Percentiles rank a stretch among this genome's conserved stretches.
phyloP scores from a whole-genome alignment of 2,888 invertebrate genomes.

The Cataglyphis altisquamis region DNA sequence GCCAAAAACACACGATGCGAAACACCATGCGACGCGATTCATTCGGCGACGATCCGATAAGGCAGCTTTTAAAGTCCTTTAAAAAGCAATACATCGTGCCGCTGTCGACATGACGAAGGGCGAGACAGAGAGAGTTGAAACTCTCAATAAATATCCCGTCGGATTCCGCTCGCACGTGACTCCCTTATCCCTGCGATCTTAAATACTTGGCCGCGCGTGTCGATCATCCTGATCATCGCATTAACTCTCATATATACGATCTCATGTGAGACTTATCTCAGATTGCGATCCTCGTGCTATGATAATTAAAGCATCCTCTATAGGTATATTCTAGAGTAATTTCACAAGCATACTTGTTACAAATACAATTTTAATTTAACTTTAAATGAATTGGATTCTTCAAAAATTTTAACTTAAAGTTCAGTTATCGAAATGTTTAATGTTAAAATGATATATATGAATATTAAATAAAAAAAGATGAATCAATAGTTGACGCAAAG shows the following conservation, averaged over 20 bases:
- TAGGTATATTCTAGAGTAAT: neutral
- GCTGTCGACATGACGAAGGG: constrained; percentile 61
- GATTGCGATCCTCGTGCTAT: neutral
- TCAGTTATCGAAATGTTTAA: neutral
- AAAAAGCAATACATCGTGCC: constrained; percentile 82
- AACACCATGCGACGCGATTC: constrained; percentile 60
- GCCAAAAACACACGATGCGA: constrained; percentile 37
- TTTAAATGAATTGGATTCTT: neutral
- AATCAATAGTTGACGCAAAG: neutral
- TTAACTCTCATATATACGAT: constrained; percentile 80
- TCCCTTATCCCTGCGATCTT: constrained; percentile 83
- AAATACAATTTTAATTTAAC: neutral
- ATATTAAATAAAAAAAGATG: neutral
- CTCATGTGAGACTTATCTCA: constrained; percentile 48
- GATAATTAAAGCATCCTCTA: neutral
- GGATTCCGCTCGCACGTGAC: constrained; percentile 82
- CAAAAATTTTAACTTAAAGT: neutral
- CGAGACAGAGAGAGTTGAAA: constrained; percentile 63
- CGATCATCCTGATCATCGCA: constrained; percentile 79
- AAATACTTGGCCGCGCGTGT: constrained; percentile 83
- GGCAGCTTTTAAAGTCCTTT: constrained; percentile 80
- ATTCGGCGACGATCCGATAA: constrained; percentile 75
- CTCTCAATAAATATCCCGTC: constrained; percentile 75
- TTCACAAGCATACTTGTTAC: neutral
- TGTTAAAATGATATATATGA: neutral